Evolutionary conservation across 2,888 invertebrate species (phyloP), one percentile per base, ranked within the genome.

Genomic region (Leucophora obtusa): DNA sequence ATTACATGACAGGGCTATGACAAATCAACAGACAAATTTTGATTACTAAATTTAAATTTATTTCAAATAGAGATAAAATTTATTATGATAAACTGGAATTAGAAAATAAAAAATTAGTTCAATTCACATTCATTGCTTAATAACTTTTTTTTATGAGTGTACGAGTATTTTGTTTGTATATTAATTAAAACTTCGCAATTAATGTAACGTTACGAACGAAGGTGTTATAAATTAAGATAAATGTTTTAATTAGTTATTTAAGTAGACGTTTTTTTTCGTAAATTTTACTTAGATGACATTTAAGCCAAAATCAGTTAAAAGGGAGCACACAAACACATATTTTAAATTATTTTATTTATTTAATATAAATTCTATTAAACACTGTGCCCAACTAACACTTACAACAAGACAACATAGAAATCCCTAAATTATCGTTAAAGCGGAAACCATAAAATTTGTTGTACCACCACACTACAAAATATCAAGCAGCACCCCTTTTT

Each of bases 201-300:
- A 68, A 35, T 38, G 15, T 33, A 56, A 66, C 58, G 50, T 6
- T 24, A 14, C 69, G 86, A 88, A 14, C 69, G 86, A 88, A 87
- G 89, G 87, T 87, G 86, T 74, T 70, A 70, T 87, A 88, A 87
- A 89, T 89, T 86, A 88, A 89, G 89, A 89, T 87, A 88, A 89
- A 89, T 89, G 89, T 87, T 88, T 89, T 88, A 89, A 89, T 89
- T 88, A 88, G 87, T 85, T 72, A 73, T 51, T 71, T 63, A 54
- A 54, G 58, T 71, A 53, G 33, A 63, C 62, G 63, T 79, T 74
- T 68, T 33, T 54, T 15, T 53, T 43, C 11, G 28, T 28, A 9
- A 18, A 69, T 60, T 60, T 18, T 59, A 24, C 38, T 54, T 43
- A 75, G 74, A 11, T 68, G 58, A 70, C 70, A 79, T 54, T 76